These are phyloP conservation scores for Tipula lateralis DNA, from an alignment of 2,888 invertebrate species.

Conservation along the genomic window DNA sequence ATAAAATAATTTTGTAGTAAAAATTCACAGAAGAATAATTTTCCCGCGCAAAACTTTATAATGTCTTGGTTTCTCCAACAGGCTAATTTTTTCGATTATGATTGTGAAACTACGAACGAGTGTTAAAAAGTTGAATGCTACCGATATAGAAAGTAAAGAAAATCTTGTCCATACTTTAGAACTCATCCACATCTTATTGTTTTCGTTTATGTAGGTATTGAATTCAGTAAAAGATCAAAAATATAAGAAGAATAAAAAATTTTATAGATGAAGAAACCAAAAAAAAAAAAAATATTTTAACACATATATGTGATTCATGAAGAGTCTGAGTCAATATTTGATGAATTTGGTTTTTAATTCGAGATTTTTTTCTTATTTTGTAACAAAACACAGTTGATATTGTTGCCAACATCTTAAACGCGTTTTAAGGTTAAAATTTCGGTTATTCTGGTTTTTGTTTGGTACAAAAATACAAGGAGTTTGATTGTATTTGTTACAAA, in stretches of 20 bases:
- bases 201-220: not conserved
- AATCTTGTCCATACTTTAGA: not conserved
- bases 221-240: not conserved
- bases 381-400: not conserved
- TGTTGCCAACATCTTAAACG: not conserved
- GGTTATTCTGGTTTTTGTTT: not conserved
- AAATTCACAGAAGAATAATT: too few species aligned
- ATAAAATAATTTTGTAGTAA: too few species aligned
- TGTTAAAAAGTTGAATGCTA: not conserved
- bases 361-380: not conserved
- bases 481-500: not conserved
- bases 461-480: not conserved
- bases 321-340: constrained; percentile 27
- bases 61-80: too few species aligned
- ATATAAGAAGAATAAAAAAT: constrained; percentile 12
- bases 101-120: too few species aligned
- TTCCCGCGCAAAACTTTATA: too few species aligned
- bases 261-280: constrained; percentile 15
- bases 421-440: not conserved
- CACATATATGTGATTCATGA: constrained; percentile 30
- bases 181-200: not conserved
- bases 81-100: too few species aligned
- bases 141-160: not conserved
- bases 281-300: constrained; percentile 27
- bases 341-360: constrained; percentile 26